These are phyloP conservation scores for Fundulus diaphanus DNA, from an alignment of 2,797 vertebrate genomes.

Conservation along the genomic window DNA sequence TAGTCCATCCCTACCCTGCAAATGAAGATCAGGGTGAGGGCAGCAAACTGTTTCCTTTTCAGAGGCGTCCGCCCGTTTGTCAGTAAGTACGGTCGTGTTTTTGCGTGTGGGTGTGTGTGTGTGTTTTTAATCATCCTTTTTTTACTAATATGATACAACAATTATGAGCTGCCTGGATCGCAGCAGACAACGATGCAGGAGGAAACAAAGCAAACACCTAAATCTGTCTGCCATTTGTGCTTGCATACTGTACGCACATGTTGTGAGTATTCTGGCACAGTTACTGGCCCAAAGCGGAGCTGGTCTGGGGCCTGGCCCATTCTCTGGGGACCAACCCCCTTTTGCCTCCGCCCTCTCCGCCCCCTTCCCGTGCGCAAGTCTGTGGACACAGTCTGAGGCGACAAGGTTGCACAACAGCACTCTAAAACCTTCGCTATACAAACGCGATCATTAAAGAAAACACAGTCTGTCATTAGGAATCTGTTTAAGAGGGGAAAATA, in stretches of 20 bases:
- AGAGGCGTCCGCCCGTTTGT: conserved; percentile 26
- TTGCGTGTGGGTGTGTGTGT: conserved; percentile 3
- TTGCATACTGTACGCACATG: conserved; percentile 79
- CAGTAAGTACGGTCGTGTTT: conserved; percentile 8
- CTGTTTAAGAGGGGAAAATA: conserved; percentile 69
- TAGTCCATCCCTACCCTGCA: conserved; percentile 63
- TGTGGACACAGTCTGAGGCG: conserved; percentile 76
- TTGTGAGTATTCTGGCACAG: conserved; percentile 78
- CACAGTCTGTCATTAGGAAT: conserved; percentile 68
- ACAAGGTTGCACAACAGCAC: conserved; percentile 76
- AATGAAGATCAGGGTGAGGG: conserved; percentile 70
- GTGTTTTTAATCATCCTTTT: conserved; percentile 34
- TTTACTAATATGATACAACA: conserved; percentile 59
- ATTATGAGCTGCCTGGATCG: conserved; percentile 67
- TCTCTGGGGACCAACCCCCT: conserved; percentile 67
- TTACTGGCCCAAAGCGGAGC: conserved; percentile 79
- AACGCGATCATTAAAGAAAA: conserved; percentile 63
- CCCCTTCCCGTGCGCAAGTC: conserved; percentile 73
- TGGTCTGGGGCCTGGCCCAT: conserved; percentile 82
- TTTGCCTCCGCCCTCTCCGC: conserved; percentile 46
- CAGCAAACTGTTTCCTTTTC: conserved; percentile 36
- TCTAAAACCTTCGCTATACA: conserved; percentile 61
- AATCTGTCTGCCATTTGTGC: conserved; percentile 83
- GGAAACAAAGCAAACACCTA: conserved; percentile 77
- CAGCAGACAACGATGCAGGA: conserved; percentile 63